Conservation (phyloP, 2,888 invertebrate genomes). For the Volucella inanis region DNA sequence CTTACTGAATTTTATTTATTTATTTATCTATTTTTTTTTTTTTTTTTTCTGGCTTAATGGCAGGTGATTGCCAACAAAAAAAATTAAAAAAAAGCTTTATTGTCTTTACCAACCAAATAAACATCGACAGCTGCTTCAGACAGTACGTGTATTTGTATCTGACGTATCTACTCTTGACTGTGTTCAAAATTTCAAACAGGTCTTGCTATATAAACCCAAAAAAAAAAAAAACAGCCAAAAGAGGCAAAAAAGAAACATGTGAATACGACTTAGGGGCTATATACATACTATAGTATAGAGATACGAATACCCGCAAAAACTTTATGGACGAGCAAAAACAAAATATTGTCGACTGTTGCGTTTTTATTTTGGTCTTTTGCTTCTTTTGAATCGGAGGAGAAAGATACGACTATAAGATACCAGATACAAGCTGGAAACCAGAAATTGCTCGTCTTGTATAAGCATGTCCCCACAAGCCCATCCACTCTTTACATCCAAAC, state of each 20-base stretch:
- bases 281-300: neutral
- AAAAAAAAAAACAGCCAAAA: neutral
- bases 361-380: constrained; percentile 61
- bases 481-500: neutral
- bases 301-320: neutral
- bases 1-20: constrained; percentile 28
- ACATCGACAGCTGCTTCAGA: constrained; percentile 62
- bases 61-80: constrained; percentile 35
- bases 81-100: neutral
- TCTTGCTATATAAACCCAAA: neutral
- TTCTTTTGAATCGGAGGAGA: constrained; percentile 32
- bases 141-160: neutral
- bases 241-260: neutral
- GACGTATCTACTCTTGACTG: neutral
- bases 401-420: neutral
- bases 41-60: constrained; percentile 30
- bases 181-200: neutral
- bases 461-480: neutral
- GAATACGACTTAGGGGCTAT: too few relatives aligned
- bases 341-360: constrained; percentile 58
- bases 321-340: constrained; percentile 18
- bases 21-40: constrained; percentile 14
- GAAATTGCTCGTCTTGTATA: constrained; percentile 16
- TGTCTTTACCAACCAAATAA: constrained; percentile 48
- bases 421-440: constrained; percentile 49